A percentile compares a stretch with the other conserved stretches of the same genome.
Conservation (phyloP, 1,140 invertebrate genomes). For the Metopolophium dirhodum region DNA sequence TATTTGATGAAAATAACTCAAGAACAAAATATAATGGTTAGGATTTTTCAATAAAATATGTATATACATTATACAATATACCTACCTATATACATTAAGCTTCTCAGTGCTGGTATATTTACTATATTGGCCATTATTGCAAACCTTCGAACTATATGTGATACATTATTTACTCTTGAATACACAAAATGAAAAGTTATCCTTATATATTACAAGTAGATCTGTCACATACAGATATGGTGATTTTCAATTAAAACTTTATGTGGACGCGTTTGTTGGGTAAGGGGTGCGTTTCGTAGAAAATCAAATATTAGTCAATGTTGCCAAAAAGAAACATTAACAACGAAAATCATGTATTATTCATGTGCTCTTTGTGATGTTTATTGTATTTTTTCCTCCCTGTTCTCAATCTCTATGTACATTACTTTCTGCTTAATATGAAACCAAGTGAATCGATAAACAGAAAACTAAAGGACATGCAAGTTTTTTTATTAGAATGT, state of each 20-base stretch:
- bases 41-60: not conserved
- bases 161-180: not conserved
- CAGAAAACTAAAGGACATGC: conserved; percentile 19
- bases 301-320: conserved; percentile 52
- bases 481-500: conserved; percentile 42
- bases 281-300: conserved; percentile 6
- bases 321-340: conserved; percentile 44
- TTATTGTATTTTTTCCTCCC: conserved; percentile 27
- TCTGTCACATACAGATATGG: not conserved
- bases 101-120: not conserved
- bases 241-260: conserved; percentile 51
- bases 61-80: no score
- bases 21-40: not conserved
- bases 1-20: no score
- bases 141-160: not conserved
- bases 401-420: not conserved
- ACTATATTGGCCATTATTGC: not conserved
- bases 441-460: conserved; percentile 54
- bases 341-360: conserved; percentile 54
- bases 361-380: conserved; percentile 39
- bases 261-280: not conserved
- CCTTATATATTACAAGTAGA: not conserved
- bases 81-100: not conserved
- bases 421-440: conserved; percentile 37
- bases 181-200: not conserved